phyloP scores from a whole-genome alignment of 2,888 invertebrate genomes.

The Neoaliturus tenellus region DNA sequence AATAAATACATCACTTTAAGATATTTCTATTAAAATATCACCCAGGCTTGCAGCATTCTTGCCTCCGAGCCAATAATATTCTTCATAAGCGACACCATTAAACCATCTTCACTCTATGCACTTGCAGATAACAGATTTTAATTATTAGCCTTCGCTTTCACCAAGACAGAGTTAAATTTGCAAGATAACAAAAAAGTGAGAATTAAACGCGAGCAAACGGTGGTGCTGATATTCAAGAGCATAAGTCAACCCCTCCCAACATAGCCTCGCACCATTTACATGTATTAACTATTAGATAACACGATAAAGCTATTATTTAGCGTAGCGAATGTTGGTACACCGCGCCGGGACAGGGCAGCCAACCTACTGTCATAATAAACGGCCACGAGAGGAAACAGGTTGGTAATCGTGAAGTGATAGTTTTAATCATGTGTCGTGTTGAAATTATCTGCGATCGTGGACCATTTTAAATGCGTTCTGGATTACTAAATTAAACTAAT shows the following conservation, averaged over 20 bases:
- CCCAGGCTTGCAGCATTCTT: background rate
- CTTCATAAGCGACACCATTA: background rate
- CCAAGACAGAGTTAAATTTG: background rate
- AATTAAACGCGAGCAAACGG: background rate
- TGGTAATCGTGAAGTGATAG: background rate
- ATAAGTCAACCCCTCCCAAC: background rate
- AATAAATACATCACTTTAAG: too few relatives aligned
- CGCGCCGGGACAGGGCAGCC: background rate
- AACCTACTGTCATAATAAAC: background rate
- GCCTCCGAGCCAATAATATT: background rate
- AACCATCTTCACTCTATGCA: background rate
- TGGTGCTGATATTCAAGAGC: background rate
- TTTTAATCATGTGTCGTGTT: background rate
- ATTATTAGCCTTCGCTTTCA: background rate
- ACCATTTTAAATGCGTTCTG: background rate
- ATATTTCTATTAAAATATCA: background rate
- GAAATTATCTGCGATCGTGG: background rate
- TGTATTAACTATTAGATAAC: slow-evolving; percentile 7
- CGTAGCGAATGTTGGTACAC: background rate
- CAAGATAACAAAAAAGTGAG: background rate
- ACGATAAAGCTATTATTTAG: slow-evolving; percentile 8
- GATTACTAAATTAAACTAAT: background rate
- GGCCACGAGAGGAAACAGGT: slow-evolving; percentile 6
- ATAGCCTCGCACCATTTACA: background rate
- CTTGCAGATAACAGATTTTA: background rate